A percentile compares a stretch with the other conserved stretches of the same genome.
Evolutionary conservation across 2,888 invertebrate genomes (phyloP).

Genomic region (Brachylomia viminalis): DNA sequence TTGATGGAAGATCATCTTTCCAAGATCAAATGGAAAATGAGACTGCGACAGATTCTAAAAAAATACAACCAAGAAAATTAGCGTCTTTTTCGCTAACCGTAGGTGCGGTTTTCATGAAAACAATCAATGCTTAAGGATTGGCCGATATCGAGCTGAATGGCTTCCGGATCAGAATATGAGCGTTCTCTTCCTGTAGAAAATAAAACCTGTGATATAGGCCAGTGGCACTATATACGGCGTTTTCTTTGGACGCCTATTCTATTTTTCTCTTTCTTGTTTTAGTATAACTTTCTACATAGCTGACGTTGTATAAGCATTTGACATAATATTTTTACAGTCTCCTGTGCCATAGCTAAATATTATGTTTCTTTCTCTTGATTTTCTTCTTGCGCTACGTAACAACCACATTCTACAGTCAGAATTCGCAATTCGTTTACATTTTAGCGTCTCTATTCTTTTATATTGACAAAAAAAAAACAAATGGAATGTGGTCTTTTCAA

Average conservation of each 20-base stretch:
- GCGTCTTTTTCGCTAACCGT: constrained; percentile 30
- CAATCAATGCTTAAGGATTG: constrained; percentile 26
- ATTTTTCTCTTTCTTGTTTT: constrained; percentile 13
- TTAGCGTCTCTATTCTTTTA: neutral
- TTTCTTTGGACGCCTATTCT: neutral
- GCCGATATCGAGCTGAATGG: constrained; percentile 4
- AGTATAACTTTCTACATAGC: neutral
- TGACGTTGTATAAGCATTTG: neutral
- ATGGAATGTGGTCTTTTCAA: neutral
- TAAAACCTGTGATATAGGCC: neutral
- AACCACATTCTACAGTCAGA: constrained; percentile 3
- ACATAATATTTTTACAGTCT: constrained; percentile 3
- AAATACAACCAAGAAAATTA: neutral
- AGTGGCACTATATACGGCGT: neutral
- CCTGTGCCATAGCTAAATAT: neutral
- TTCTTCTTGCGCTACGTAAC: constrained; percentile 4
- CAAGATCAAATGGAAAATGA: neutral
- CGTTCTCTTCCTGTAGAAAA: neutral
- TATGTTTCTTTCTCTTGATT: neutral
- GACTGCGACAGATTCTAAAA: neutral
- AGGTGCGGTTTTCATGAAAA: constrained; percentile 14
- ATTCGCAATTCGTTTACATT: neutral
- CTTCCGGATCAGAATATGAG: constrained; percentile 19
- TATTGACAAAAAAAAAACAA: neutral
- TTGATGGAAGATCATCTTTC: neutral